Conservation (phyloP, 2,797 vertebrate genomes). For the Microctenopoma lineatum region DNA sequence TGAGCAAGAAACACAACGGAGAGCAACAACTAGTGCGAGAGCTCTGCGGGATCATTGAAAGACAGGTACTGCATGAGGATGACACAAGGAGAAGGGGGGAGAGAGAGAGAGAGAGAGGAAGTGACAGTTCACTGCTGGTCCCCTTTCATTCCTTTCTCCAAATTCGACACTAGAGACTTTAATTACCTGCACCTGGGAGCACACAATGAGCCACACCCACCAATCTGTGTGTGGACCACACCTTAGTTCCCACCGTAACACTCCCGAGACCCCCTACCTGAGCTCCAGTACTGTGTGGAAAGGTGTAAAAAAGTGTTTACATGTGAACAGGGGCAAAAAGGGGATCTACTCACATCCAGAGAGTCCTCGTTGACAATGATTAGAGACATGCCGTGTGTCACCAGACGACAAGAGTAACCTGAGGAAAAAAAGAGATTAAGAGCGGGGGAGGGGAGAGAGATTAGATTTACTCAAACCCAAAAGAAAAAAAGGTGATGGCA, state of each 20-base stretch:
- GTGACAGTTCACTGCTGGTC: slow-evolving; percentile 48
- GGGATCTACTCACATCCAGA: slow-evolving; percentile 91
- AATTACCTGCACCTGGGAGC: slow-evolving; percentile 82
- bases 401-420: slow-evolving; percentile 96
- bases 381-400: slow-evolving; percentile 98
- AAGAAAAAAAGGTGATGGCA: slow-evolving; percentile 10
- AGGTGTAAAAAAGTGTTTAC: slow-evolving; percentile 15
- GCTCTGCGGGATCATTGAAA: not conserved
- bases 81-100: slow-evolving; percentile 22
- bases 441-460: slow-evolving; percentile 34
- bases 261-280: slow-evolving; percentile 44
- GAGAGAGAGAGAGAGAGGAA: slow-evolving; percentile 17
- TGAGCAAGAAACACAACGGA: slow-evolving; percentile 2
- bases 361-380: slow-evolving; percentile 97
- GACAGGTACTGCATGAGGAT: not conserved
- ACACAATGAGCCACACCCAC: slow-evolving; percentile 82
- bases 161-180: slow-evolving; percentile 84
- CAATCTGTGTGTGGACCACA: slow-evolving; percentile 72
- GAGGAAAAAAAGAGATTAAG: slow-evolving; percentile 48
- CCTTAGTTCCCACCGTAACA: slow-evolving; percentile 76
- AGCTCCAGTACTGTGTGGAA: slow-evolving; percentile 25
- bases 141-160: slow-evolving; percentile 76
- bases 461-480: slow-evolving; percentile 48
- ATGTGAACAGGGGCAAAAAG: not conserved
- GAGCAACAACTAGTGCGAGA: slow-evolving; percentile 2